These are phyloP conservation scores for Musca domestica DNA, from an alignment of 1,140 invertebrate genomes.

Conservation along the genomic window DNA sequence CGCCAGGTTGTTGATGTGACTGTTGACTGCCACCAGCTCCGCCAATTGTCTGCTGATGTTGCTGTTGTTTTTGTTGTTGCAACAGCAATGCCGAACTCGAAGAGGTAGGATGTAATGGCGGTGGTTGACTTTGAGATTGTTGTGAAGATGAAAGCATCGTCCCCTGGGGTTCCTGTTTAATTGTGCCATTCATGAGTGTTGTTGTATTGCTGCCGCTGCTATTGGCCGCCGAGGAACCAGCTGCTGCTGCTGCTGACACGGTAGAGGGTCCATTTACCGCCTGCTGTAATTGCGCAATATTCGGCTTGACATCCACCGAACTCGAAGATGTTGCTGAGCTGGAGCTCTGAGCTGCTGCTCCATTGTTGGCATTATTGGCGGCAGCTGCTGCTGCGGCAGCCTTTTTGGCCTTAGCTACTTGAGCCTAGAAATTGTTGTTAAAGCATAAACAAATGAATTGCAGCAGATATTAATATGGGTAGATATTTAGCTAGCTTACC, in stretches of 20 bases:
- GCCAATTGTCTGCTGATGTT: slow-evolving; percentile 3
- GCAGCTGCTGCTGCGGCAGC: slow-evolving; percentile 42
- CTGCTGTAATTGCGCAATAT: slow-evolving; percentile 27
- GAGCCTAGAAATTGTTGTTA: slow-evolving; percentile 39
- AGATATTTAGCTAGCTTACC: background rate
- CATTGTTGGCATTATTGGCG: slow-evolving; percentile 35
- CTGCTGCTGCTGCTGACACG: slow-evolving; percentile 35
- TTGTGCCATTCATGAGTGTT: slow-evolving; percentile 26
- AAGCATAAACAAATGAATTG: too few relatives aligned
- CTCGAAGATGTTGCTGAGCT: slow-evolving; percentile 8
- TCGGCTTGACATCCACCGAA: slow-evolving; percentile 22
- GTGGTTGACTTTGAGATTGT: slow-evolving; percentile 16
- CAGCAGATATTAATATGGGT: background rate
- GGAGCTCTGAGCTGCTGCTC: slow-evolving; percentile 11
- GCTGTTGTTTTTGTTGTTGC: slow-evolving; percentile 36
- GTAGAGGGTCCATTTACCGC: slow-evolving; percentile 32
- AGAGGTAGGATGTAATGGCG: slow-evolving; percentile 17
- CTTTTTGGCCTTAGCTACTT: slow-evolving; percentile 52
- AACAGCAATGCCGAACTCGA: slow-evolving; percentile 34
- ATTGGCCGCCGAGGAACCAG: slow-evolving; percentile 34
- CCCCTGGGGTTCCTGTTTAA: slow-evolving; percentile 24
- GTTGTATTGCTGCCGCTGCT: slow-evolving; percentile 28
- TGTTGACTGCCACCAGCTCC: slow-evolving; percentile 2
- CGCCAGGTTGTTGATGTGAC: background rate
- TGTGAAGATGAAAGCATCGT: slow-evolving; percentile 10